Percentiles rank a stretch among this genome's conserved stretches.
Evolutionary conservation across 2,888 invertebrate genomes (phyloP).

Genomic region (Cephus runcator): DNA sequence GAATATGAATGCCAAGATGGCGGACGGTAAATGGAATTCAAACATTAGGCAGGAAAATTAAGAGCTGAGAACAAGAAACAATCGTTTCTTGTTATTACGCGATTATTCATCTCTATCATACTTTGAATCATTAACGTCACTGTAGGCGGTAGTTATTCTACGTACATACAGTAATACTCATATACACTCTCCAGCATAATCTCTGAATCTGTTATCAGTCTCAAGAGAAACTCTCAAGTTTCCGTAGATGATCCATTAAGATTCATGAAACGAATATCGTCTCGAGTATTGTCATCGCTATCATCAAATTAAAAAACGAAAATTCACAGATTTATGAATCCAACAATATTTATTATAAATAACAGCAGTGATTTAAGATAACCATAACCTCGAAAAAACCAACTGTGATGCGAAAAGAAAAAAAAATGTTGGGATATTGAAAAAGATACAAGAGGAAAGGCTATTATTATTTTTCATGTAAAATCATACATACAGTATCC

Average conservation of each 20-base stretch:
- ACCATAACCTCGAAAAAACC: no score
- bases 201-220: not conserved
- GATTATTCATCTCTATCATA: constrained; percentile 42
- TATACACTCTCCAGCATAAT: not conserved
- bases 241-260: not conserved
- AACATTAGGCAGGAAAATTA: constrained; percentile 60
- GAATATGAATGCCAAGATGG: not conserved
- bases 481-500: no score
- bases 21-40: constrained; percentile 54
- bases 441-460: no score
- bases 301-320: not conserved
- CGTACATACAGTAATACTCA: not conserved
- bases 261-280: not conserved
- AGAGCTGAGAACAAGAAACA: constrained; percentile 40
- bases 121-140: constrained; percentile 48
- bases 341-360: no score
- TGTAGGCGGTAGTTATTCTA: not conserved
- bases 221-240: not conserved
- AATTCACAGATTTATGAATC: no score
- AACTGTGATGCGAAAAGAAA: not conserved
- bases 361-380: no score
- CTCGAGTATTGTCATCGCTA: not conserved
- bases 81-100: constrained; percentile 45
- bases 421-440: no score
- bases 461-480: no score